Evolutionary conservation across 2,113 vertebrate species (phyloP).

Genomic region (Haliaeetus leucogaster): DNA sequence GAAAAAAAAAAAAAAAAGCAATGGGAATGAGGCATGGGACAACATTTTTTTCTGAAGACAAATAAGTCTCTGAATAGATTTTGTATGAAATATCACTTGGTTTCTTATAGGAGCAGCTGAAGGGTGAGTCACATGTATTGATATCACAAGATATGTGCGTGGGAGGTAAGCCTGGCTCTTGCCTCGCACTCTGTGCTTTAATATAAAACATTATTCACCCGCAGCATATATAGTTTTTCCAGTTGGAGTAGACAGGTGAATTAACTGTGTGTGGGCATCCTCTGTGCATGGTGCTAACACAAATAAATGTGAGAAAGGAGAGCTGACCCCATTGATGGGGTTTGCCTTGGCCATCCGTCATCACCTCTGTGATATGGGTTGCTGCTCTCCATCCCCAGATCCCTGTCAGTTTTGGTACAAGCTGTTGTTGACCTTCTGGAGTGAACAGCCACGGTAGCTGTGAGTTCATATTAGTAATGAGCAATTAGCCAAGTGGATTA

Average conservation of each 20-base stretch:
- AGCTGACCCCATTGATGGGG: not conserved
- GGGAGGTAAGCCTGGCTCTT: slow-evolving; percentile 21
- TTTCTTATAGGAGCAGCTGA: slow-evolving; percentile 1
- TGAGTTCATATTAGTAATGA: not conserved
- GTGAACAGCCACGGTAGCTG: not conserved
- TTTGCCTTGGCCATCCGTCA: not conserved
- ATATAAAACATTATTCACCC: slow-evolving; percentile 33
- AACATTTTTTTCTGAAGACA: not conserved
- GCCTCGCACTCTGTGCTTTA: not conserved
- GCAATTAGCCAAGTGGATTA: not conserved
- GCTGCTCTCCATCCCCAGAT: not conserved
- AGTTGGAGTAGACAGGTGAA: not conserved
- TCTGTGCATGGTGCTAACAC: not conserved
- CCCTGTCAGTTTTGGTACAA: not conserved
- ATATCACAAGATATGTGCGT: not conserved
- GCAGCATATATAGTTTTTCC: not conserved
- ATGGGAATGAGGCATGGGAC: not conserved
- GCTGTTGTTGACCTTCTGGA: not conserved
- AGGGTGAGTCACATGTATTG: slow-evolving; percentile 34
- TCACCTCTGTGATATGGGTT: not conserved
- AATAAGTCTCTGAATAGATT: not conserved
- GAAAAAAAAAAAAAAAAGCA: not conserved
- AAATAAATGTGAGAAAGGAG: not conserved
- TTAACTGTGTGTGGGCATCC: not conserved
- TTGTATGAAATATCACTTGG: not conserved